Conservation (phyloP, 1,140 invertebrate genomes). For the Leptinotarsa lineolata region DNA sequence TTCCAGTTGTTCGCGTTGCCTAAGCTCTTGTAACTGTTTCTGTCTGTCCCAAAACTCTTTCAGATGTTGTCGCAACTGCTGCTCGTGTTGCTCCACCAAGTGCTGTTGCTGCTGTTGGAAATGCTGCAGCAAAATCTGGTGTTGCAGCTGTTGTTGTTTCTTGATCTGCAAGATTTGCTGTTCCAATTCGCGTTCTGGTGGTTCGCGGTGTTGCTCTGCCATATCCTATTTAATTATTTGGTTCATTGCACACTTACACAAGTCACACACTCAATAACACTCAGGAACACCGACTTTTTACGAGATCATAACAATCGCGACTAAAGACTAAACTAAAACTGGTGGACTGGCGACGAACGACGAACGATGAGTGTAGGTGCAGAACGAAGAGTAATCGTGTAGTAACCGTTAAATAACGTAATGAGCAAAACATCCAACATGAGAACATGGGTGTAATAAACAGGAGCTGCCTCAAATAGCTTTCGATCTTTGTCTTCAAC, state of each 20-base stretch:
- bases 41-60: constrained; percentile 61
- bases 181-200: constrained; percentile 54
- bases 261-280: constrained; percentile 20
- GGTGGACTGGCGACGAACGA: neutral
- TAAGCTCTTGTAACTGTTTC: constrained; percentile 71
- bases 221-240: constrained; percentile 38
- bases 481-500: too few relatives aligned
- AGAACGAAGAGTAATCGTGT: neutral
- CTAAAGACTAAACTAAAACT: constrained; percentile 18
- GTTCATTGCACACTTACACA: constrained; percentile 19
- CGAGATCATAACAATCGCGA: constrained; percentile 21
- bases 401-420: too few relatives aligned
- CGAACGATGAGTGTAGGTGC: neutral
- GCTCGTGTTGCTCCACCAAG: constrained; percentile 72
- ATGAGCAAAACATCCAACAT: too few relatives aligned
- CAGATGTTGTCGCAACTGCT: constrained; percentile 71
- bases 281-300: constrained; percentile 4
- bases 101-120: constrained; percentile 74
- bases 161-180: constrained; percentile 63
- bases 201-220: constrained; percentile 52
- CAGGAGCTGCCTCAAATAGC: too few relatives aligned
- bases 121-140: constrained; percentile 70
- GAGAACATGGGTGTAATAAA: too few relatives aligned
- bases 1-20: constrained; percentile 80
- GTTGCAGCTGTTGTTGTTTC: constrained; percentile 74